phyloP scores from a whole-genome alignment of 2,888 invertebrate genomes.

The Archips xylosteana region DNA sequence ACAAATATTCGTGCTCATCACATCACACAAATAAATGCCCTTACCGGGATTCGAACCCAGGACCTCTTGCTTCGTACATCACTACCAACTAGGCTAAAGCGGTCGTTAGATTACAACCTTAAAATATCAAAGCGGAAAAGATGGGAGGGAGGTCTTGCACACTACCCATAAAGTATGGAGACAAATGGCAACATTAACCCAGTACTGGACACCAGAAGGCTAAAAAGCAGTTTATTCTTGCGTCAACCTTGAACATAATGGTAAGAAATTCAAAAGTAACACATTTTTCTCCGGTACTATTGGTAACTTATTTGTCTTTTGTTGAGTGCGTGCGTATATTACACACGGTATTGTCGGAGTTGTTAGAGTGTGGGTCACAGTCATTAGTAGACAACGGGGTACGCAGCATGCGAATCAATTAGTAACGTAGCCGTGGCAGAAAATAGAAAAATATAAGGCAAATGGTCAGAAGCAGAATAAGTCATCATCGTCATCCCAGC shows the following conservation, averaged over 20 bases:
- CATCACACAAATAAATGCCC: no score
- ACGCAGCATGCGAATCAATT: conserved; percentile 18
- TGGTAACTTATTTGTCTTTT: neutral
- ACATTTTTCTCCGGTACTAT: neutral
- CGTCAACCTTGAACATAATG: neutral
- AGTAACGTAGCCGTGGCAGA: neutral
- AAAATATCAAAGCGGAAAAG: no score
- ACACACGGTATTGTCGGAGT: neutral
- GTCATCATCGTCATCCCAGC: no score
- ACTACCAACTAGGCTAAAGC: no score
- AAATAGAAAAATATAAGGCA: neutral
- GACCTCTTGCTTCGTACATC: no score
- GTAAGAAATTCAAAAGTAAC: neutral
- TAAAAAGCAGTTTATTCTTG: neutral
- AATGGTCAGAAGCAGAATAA: neutral
- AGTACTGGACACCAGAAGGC: neutral
- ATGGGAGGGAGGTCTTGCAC: no score
- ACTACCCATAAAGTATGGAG: neutral
- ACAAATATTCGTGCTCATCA: no score
- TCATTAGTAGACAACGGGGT: conserved; percentile 22
- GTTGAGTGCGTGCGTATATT: conserved; percentile 9
- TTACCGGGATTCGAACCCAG: no score
- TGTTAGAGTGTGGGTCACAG: conserved; percentile 22
- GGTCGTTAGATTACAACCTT: no score
- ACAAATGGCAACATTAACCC: neutral